Base-by-base conservation (phyloP, 1,140 invertebrate species). In the Cydia amplana region DNA sequence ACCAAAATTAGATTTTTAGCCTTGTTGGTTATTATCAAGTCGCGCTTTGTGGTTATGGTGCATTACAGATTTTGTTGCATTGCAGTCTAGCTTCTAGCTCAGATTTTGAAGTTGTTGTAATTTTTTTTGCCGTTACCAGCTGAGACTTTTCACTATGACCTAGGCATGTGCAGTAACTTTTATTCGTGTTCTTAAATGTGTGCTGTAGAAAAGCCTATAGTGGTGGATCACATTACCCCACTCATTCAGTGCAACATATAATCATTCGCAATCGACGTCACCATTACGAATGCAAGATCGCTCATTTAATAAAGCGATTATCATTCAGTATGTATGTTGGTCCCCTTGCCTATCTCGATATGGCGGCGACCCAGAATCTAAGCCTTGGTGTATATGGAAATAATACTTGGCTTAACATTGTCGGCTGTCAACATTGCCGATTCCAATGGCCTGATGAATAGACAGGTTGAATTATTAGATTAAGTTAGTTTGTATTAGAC, bases 321-420 rank as follows among this genome's bases (percentile, higher is more conserved):
- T 60, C 55, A 60, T 60, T 60, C 55, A 60, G 18, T 23, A 60
- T 60, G 55, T 23, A 60, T 60, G 55, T 23, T 60, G 55, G 20
- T 60, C 55, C 55, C 55, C 55, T 60, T 60, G 55, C 18, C n/a
- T 20, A 18, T 51, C 55, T 23, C 23, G 55, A 60, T 60, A 60
- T 60, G 55, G 55, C n/a, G 49, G 20, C 55, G 55, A 60, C 55
- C 55, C 20, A 60, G 55, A 60, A 60, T 60, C 18, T 23, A 1
- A 23, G 18, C 55, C 55, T 60, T 60, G 55, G 55, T 60, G 55
- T 60, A 60, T 60, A 60, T 60, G 55, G 55, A 60, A 60, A 60
- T 60, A 51, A 51, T 60, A 5, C 55, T 2, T 23, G 18, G 20
- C 20, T 60, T 18, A n/a, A 51, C 49, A 51, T 51, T 51, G 49